Percentiles rank a stretch among this genome's conserved stretches.
These are phyloP conservation scores for Mus minutoides DNA, from an alignment of 2,797 vertebrate species.

Conservation along the genomic window DNA sequence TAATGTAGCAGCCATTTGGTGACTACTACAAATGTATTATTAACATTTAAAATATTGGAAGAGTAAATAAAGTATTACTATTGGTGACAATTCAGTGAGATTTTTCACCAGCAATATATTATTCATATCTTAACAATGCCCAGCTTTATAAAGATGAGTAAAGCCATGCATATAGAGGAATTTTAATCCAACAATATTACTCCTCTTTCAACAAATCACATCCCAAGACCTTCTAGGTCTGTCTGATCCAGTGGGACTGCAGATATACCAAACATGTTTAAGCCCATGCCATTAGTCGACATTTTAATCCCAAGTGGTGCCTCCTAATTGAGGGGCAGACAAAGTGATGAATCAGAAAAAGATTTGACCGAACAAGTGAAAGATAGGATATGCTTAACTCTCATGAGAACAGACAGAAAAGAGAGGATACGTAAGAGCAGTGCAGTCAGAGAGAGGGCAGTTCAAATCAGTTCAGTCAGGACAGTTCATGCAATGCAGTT, in stretches of 20 bases:
- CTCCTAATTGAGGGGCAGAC: neutral
- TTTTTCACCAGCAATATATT: neutral
- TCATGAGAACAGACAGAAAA: neutral
- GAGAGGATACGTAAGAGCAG: neutral
- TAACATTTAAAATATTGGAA: neutral
- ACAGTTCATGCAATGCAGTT: neutral
- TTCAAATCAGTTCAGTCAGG: neutral
- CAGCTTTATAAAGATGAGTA: neutral
- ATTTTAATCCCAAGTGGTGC: neutral
- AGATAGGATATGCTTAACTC: neutral
- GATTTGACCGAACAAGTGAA: neutral
- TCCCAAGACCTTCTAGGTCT: neutral
- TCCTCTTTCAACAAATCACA: neutral
- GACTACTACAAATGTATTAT: neutral
- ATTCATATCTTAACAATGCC: neutral
- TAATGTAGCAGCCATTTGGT: neutral
- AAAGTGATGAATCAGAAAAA: neutral
- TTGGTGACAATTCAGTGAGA: neutral
- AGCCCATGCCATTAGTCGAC: neutral
- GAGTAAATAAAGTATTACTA: neutral
- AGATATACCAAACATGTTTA: neutral
- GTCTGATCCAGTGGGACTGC: neutral
- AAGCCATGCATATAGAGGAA: neutral
- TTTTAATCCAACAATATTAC: neutral
- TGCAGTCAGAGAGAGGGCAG: neutral